Base-by-base conservation (phyloP, 2,797 vertebrate species). In the Pteronotus mesoamericanus region DNA sequence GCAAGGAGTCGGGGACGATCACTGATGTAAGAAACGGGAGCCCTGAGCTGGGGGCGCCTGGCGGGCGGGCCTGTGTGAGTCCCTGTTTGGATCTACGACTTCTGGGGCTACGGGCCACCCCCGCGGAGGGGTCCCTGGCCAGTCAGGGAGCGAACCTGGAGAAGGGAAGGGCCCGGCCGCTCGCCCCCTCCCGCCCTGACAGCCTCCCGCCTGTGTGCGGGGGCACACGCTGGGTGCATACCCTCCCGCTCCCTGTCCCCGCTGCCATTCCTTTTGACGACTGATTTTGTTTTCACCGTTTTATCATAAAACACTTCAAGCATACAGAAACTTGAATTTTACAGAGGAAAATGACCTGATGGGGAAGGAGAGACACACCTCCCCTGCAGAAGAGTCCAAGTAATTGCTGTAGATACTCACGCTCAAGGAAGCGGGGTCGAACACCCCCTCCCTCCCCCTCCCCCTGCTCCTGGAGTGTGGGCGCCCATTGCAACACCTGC, bases 41-140 rank as follows among this genome's bases (percentile, higher is more conserved):
- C 5, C 51, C 71, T 32, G 79, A 32, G 34, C 18, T n/a, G 42
- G 77, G 22, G 7, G 85, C n/a, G 22, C 22, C 29, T 5, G 53
- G 32, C 0, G 68, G 68, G 46, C 3, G 21, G 44, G 46, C 18
- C 19, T 26, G 15, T 7, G 1, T 3, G 22, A 7, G 57, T 42
- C 71, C n/a, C 0, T 1, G 21, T 42, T 42, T 64, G 78, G 77
- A 53, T 59, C 11, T 2, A 1, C 24, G 12, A 3, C 42, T 1
- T 26, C 29, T 14, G 69, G 48, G 61, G 5, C 42, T 39, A 53
- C 37, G 9, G 85, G 68, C 37, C 93, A 21, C 2, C 55, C 6
- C 2, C 0, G 6, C 0, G 57, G 51, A 7, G 83, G 0, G 4
- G 44, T 3, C 2, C 0, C 72, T n/a, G 46, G 46, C 34, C 3